These are phyloP conservation scores for Eupsilia transversa DNA, from an alignment of 2,888 invertebrate genomes.

Conservation along the genomic window DNA sequence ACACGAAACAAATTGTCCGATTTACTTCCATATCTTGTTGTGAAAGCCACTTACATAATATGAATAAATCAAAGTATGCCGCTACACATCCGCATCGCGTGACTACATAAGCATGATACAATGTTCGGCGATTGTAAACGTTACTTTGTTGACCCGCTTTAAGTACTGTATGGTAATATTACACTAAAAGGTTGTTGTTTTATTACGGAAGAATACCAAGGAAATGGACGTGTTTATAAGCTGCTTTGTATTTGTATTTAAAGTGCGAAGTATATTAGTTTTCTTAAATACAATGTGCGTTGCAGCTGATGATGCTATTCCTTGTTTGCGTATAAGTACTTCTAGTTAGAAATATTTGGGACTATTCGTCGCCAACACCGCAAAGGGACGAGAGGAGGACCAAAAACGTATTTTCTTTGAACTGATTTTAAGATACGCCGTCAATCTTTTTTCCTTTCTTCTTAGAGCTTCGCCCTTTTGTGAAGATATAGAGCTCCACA, in stretches of 20 bases:
- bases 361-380: not conserved
- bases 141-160: conserved; percentile 31
- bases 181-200: conserved; percentile 42
- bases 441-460: too few relatives aligned
- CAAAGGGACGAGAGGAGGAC: too few relatives aligned
- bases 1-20: not conserved
- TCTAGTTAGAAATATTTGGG: not conserved
- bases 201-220: conserved; percentile 9
- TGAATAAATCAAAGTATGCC: conserved; percentile 21
- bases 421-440: too few relatives aligned
- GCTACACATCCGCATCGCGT: conserved; percentile 28
- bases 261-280: not conserved
- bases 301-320: not conserved
- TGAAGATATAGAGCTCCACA: too few relatives aligned
- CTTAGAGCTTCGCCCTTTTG: too few relatives aligned
- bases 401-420: too few relatives aligned
- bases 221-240: conserved; percentile 37
- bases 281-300: not conserved
- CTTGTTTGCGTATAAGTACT: not conserved
- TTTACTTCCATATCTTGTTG: not conserved
- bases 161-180: conserved; percentile 41
- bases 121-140: conserved; percentile 43
- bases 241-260: not conserved
- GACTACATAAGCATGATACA: conserved; percentile 36
- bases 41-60: not conserved